Conservation (phyloP, 2,888 invertebrate species). For the Lamproptera curius region DNA sequence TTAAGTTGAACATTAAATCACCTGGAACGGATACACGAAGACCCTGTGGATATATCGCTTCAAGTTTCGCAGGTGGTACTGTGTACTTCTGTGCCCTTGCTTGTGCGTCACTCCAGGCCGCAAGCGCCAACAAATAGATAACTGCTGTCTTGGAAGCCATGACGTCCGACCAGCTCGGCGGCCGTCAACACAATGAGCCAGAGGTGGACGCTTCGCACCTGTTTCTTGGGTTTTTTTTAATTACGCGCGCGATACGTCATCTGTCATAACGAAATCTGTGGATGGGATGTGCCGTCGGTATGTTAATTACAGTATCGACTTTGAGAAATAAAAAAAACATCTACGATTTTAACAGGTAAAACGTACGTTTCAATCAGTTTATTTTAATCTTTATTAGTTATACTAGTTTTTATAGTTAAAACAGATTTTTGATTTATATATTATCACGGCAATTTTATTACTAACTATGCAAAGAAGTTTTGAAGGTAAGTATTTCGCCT, state of each 20-base stretch:
- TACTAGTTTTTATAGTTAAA: no score
- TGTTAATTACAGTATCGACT: no score
- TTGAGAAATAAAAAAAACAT: no score
- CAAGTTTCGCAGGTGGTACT: slow-evolving; percentile 13
- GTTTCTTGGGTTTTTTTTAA: background rate
- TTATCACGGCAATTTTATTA: no score
- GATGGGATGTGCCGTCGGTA: no score
- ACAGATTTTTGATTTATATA: no score
- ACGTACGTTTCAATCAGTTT: no score
- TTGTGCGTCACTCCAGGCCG: slow-evolving; percentile 8
- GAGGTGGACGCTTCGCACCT: background rate
- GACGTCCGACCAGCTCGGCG: slow-evolving; percentile 3
- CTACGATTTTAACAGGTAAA: no score
- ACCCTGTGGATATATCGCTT: slow-evolving; percentile 16
- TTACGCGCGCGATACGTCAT: background rate
- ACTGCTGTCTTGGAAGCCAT: slow-evolving; percentile 9
- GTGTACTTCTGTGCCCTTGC: slow-evolving; percentile 12
- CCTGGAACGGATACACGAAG: slow-evolving; percentile 15
- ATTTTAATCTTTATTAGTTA: no score
- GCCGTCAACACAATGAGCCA: slow-evolving; percentile 2
- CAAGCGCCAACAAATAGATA: slow-evolving; percentile 1
- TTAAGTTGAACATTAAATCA: background rate
- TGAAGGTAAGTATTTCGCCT: no score
- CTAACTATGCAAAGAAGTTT: no score
- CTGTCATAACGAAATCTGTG: background rate